phyloP scores from a whole-genome alignment of 2,113 vertebrate species.

The Pachypanchax playfairii region DNA sequence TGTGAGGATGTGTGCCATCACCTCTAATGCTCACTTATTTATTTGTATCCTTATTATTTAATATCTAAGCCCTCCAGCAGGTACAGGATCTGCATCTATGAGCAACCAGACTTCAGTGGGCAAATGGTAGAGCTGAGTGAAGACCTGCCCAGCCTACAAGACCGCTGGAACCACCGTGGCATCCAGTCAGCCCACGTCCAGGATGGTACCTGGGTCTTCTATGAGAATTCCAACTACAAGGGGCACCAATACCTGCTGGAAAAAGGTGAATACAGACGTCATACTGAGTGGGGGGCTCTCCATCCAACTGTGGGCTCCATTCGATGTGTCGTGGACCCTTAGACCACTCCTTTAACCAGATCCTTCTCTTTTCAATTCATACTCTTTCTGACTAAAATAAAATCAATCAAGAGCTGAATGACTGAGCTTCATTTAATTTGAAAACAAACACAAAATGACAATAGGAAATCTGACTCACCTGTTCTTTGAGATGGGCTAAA shows the following conservation, averaged over 20 bases:
- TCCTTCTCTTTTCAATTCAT: not conserved
- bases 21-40: not conserved
- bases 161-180: conserved; percentile 48
- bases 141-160: conserved; percentile 47
- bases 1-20: no score
- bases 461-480: no score
- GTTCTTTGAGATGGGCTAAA: no score
- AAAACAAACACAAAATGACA: no score
- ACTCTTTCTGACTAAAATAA: conserved; percentile 15
- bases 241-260: conserved; percentile 70
- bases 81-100: conserved; percentile 53
- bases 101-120: conserved; percentile 56
- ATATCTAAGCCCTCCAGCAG: conserved; percentile 23
- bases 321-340: conserved; percentile 34
- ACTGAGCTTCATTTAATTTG: no score
- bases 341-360: not conserved
- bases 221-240: conserved; percentile 63
- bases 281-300: conserved; percentile 63
- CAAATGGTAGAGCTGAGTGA: conserved; percentile 59
- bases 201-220: conserved; percentile 66
- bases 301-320: conserved; percentile 57
- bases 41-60: not conserved
- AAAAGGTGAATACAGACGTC: conserved; percentile 62
- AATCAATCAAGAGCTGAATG: not conserved
- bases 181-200: conserved; percentile 56